phyloP scores from a whole-genome alignment of 2,888 invertebrate species.

The Bedellia somnulentella region DNA sequence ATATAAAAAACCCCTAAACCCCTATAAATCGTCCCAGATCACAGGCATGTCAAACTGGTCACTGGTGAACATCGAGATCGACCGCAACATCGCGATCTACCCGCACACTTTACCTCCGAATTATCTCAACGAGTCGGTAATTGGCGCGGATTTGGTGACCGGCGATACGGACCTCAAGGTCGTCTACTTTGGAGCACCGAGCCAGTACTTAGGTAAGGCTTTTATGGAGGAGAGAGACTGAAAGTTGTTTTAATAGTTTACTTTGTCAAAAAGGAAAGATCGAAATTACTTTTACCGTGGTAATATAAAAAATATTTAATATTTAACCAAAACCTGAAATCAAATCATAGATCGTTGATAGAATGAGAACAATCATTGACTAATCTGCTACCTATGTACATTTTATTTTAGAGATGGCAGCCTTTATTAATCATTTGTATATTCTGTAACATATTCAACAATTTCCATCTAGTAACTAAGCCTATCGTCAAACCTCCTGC shows the following conservation, averaged over 20 bases:
- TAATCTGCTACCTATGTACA: too few relatives aligned
- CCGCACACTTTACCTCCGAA: slow-evolving; percentile 24
- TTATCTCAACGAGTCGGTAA: slow-evolving; percentile 41
- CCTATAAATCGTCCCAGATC: slow-evolving; percentile 48
- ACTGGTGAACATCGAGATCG: slow-evolving; percentile 55
- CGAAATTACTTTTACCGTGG: too few relatives aligned
- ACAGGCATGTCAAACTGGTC: slow-evolving; percentile 70
- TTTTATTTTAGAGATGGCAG: too few relatives aligned
- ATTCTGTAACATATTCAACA: too few relatives aligned
- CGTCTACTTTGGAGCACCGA: slow-evolving; percentile 79
- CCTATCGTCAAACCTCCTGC: too few relatives aligned
- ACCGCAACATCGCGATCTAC: slow-evolving; percentile 34
- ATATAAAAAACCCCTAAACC: neutral
- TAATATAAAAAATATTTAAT: too few relatives aligned
- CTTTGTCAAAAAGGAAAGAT: too few relatives aligned
- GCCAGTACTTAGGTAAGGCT: slow-evolving; percentile 64
- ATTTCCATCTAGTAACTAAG: too few relatives aligned
- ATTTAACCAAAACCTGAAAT: neutral
- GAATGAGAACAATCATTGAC: too few relatives aligned
- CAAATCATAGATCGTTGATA: neutral
- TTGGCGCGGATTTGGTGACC: slow-evolving; percentile 50
- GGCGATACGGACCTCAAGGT: slow-evolving; percentile 42
- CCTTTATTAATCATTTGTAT: too few relatives aligned
- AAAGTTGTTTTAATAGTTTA: too few relatives aligned
- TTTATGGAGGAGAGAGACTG: too few relatives aligned